Percentiles rank a stretch among this genome's conserved stretches.
Conservation (phyloP, 2,113 vertebrate species). For the Dasyprocta punctata region DNA sequence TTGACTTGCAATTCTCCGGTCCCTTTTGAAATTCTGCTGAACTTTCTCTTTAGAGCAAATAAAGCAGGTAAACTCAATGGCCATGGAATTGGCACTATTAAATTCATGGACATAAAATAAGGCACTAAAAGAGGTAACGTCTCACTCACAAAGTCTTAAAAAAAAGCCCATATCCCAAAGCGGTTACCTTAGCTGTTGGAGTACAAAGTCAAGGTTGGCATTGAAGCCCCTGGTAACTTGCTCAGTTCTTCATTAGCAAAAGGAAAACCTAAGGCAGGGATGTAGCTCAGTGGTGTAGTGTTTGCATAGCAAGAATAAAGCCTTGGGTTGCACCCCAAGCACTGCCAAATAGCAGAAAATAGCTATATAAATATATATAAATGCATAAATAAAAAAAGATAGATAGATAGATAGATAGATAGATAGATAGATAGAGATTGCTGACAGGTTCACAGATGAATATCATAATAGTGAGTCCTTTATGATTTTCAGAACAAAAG, state of each 20-base stretch:
- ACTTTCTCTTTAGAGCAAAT: conserved; percentile 83
- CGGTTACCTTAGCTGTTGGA: conserved; percentile 63
- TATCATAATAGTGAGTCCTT: not conserved
- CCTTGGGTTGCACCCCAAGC: not conserved
- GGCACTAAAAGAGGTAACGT: conserved; percentile 79
- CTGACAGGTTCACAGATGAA: not conserved
- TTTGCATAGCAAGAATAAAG: not conserved
- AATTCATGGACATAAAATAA: conserved; percentile 80
- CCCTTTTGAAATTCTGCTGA: conserved; percentile 86
- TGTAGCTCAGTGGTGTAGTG: not conserved
- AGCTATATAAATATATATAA: not conserved
- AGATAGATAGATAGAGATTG: not conserved
- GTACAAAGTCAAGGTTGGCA: conserved; percentile 74
- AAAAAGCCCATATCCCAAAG: conserved; percentile 65
- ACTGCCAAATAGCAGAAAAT: not conserved
- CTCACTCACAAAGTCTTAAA: conserved; percentile 74
- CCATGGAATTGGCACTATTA: conserved; percentile 83
- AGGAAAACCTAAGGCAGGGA: not conserved
- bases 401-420: too few relatives aligned
- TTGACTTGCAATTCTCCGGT: conserved; percentile 75
- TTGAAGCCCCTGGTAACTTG: conserved; percentile 70
- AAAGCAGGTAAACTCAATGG: conserved; percentile 83
- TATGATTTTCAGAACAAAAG: not conserved
- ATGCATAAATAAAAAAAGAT: not conserved
- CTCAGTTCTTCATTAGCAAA: conserved; percentile 28